Evolutionary conservation across 2,797 vertebrate species (phyloP).

Genomic region (Crypturellus tataupa): DNA sequence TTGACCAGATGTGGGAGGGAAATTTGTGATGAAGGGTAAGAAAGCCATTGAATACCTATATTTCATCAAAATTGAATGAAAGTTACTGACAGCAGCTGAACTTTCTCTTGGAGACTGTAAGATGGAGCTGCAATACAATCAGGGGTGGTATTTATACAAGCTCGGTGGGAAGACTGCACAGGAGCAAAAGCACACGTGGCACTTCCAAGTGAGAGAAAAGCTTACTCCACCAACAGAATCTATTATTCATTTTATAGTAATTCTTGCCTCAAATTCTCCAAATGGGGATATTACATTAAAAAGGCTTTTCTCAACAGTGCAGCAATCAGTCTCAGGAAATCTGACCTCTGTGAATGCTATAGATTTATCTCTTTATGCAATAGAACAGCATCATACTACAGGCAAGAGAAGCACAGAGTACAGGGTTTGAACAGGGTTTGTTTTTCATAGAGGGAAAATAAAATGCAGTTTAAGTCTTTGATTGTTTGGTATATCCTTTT

Average conservation of each 20-base stretch:
- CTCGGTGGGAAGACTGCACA: not conserved
- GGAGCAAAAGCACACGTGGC: not conserved
- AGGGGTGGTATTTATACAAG: not conserved
- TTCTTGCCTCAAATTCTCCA: not conserved
- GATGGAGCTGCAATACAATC: not conserved
- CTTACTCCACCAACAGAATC: not conserved
- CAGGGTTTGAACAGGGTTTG: not conserved
- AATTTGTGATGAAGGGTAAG: not conserved
- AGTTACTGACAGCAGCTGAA: not conserved
- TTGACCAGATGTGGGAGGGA: not conserved
- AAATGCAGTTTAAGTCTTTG: not conserved
- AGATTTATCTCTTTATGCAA: not conserved
- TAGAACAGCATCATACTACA: not conserved
- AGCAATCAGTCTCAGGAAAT: not conserved
- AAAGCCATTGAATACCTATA: not conserved
- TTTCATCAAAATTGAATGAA: not conserved
- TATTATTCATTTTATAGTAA: not conserved
- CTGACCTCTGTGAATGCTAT: not conserved
- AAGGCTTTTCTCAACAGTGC: not conserved
- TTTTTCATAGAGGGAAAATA: not conserved
- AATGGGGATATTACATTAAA: not conserved
- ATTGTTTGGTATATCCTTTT: not conserved
- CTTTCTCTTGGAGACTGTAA: not conserved
- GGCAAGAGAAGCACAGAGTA: not conserved
- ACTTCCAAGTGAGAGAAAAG: not conserved